phyloP scores from a whole-genome alignment of 2,797 vertebrate species.

The Loris lydekkerianus region DNA sequence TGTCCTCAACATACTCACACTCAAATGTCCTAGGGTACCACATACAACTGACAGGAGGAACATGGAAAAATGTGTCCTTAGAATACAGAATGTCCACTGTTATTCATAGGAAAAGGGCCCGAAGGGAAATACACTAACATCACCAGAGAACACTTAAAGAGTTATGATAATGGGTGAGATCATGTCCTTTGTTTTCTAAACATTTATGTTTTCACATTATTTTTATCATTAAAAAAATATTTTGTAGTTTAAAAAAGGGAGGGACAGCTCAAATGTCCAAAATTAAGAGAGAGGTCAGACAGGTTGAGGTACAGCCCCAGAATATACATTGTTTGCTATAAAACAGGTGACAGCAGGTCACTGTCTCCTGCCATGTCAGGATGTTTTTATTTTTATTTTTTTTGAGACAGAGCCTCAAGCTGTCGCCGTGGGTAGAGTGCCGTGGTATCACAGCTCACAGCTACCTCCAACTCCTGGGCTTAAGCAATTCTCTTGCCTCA shows the following conservation, averaged over 20 bases:
- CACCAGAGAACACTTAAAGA: neutral
- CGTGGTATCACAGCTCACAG: too few relatives aligned
- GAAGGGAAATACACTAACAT: neutral
- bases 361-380: neutral
- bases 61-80: neutral
- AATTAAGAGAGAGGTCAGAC: neutral
- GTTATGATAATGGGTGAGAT: neutral
- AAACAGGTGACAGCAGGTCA: neutral
- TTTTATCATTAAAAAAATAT: conserved; percentile 1
- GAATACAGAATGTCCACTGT: accelerated
- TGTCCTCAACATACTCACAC: too few relatives aligned
- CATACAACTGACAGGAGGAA: neutral
- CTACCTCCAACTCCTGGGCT: too few relatives aligned
- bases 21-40: too few relatives aligned
- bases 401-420: too few relatives aligned
- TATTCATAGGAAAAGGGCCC: neutral
- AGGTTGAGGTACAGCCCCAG: neutral
- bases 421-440: too few relatives aligned
- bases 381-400: neutral
- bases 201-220: neutral
- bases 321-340: neutral
- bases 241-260: neutral
- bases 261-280: neutral
- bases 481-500: too few relatives aligned
- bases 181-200: neutral